Percentiles rank a stretch among this genome's conserved stretches.
phyloP scores from a whole-genome alignment of 2,888 invertebrate species.

The Eupeodes latifasciatus region DNA sequence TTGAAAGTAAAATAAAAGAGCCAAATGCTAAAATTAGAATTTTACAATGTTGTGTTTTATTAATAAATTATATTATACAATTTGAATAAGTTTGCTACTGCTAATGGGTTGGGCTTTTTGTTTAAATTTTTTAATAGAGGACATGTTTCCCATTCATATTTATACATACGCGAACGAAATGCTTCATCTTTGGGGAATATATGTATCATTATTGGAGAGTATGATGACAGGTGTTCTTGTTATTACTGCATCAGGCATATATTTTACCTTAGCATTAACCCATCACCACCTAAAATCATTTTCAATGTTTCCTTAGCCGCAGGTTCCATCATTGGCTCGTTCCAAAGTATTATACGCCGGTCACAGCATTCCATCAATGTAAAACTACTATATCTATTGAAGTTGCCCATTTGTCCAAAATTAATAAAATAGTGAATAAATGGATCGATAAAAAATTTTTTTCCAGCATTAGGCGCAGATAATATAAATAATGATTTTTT shows the following conservation, averaged over 20 bases:
- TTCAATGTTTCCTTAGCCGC: background rate
- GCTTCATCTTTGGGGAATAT: background rate
- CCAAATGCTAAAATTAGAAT: no score
- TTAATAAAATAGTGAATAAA: background rate
- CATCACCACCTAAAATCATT: background rate
- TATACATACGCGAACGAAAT: no score
- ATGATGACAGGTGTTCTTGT: background rate
- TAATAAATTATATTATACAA: no score
- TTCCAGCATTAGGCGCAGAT: background rate
- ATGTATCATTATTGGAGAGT: background rate
- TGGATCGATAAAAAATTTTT: background rate
- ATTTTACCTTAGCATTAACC: background rate
- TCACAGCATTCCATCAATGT: background rate
- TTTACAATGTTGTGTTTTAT: no score
- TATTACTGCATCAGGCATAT: background rate
- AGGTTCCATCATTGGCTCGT: background rate
- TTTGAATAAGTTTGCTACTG: no score
- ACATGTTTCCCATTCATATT: no score
- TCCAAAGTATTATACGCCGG: background rate
- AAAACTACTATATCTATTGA: background rate
- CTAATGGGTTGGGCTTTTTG: no score
- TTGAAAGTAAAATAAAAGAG: no score
- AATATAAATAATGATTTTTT: background rate
- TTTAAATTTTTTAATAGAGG: no score
- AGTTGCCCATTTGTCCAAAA: background rate